These are phyloP conservation scores for Perca fluviatilis DNA, from an alignment of 2,113 vertebrate species.

Conservation along the genomic window DNA sequence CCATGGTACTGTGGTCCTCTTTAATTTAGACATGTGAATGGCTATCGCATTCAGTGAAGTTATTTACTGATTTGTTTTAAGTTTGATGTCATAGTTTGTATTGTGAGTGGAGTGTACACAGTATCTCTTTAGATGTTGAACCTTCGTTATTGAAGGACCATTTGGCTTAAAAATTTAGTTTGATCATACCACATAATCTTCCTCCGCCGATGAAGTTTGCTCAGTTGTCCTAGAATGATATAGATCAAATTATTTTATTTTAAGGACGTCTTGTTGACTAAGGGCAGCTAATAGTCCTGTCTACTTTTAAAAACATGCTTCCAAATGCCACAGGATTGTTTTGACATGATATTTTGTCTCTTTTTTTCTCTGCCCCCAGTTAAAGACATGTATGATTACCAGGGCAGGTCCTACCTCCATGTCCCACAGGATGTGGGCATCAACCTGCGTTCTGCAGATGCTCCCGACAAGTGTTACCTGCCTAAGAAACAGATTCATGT, in stretches of 20 bases:
- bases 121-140: background rate
- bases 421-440: constrained; percentile 97
- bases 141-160: background rate
- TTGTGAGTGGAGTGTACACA: background rate
- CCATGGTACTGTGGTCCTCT: constrained; percentile 86
- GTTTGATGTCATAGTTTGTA: constrained; percentile 1
- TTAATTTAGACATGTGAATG: background rate
- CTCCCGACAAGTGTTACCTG: constrained; percentile 97
- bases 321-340: background rate
- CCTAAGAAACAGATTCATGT: constrained; percentile 98
- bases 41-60: background rate
- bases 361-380: constrained; percentile 80
- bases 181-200: background rate
- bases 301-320: background rate
- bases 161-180: background rate
- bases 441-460: constrained; percentile 92
- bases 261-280: background rate
- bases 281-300: background rate
- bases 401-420: constrained; percentile 97
- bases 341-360: background rate
- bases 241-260: background rate
- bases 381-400: constrained; percentile 99
- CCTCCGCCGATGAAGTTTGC: background rate
- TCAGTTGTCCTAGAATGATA: too few relatives aligned
- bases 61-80: background rate